Evolutionary conservation across 2,888 invertebrate species (phyloP), one percentile per base, ranked within the genome.

Genomic region (Eupithecia subumbrata): DNA sequence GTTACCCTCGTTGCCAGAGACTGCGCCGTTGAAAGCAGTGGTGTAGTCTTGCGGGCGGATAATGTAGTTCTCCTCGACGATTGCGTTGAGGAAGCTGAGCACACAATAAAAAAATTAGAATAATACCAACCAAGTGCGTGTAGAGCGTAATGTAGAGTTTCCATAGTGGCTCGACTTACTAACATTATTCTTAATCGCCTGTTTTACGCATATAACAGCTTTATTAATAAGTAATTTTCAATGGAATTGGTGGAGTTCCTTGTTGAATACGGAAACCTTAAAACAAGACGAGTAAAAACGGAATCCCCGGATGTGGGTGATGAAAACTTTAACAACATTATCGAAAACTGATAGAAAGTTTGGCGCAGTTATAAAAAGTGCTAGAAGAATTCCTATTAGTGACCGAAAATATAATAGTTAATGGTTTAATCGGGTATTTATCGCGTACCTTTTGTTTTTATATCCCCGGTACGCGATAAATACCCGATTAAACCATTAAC

Each of bases 1-100:
- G 78, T 96, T 96, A 60, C 82, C 92, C 77, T 95, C 95, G 79
- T 96, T 96, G 72, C 95, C 95, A 0, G 90, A 86, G 56, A 95
- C 95, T 2, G 96, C 95, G 0, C 93, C 87, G 73, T 89, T 89
- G 86, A 95, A 89, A 68, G 91, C 95, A 0, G 90, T 87, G 0
- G 86, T 88, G 76, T 95, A 91, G 87, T 96, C 92, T 90, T 95
- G 92, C 73, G 83, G 86, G 83, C 96, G 90, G 78, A 96, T 88
- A 0, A 90, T 63, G 22, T 79, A 80, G 79, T 91, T 92, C 0
- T 85, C 83, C 3, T 76, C n/a, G 0, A 93, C 83, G 9, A 94
- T 91, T 0, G 79, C 88, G 16, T 82, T 82, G 72, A 95, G 71
- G 73, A 90, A 89, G 8, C 95, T 94, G 77, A 14, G 16, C 14